Evolutionary conservation across 2,888 invertebrate species (phyloP), one percentile per base, ranked within the genome.

Genomic region (Drosophila paucipuncta): DNA sequence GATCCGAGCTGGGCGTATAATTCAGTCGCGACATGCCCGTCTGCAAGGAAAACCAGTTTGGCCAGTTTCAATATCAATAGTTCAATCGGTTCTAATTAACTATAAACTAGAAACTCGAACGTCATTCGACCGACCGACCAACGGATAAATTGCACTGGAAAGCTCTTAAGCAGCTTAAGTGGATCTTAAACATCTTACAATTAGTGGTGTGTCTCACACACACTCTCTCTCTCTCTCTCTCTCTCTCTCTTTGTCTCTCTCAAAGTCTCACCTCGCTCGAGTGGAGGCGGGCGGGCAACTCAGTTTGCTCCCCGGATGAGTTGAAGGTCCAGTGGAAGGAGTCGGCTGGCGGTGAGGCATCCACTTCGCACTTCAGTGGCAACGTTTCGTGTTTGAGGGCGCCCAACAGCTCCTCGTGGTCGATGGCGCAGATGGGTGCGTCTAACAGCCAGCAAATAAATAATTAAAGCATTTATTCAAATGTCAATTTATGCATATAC

Each of bases 291-390:
- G 96, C 95, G 68, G 97, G 95, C 83, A 97, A 94, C 92, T 97
- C 96, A 59, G 96, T 96, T 94, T 97, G 96, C 91, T 97, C 97
- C 25, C 97, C 97, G 72, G 97, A 97, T 93, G 97, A 97, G 94
- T 98, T 98, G 94, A 98, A 97, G 81, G 97, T 97, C 98, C 98
- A 98, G 91, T 97, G 97, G 94, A 97, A 98, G 91, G 96, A 95
- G 89, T 96, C 95, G 68, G 96, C 95, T 11, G 97, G 95, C n/a
- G 98, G 98, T 92, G 97, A 97, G 83, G 98, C 97, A 91, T 97
- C 97, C 79, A 98, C 97, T 79, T 97, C 96, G 92, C 98, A 98
- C 92, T 96, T 96, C 80, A 97, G 94, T 66, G 96, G 95, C 68
- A 97, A 96, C n/a, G 97, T 97, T 94, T 98, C 98, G 92, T 97